Evolutionary conservation across 2,797 vertebrate species (phyloP), one percentile per base, ranked within the genome.

Genomic region (Clamator glandarius): DNA sequence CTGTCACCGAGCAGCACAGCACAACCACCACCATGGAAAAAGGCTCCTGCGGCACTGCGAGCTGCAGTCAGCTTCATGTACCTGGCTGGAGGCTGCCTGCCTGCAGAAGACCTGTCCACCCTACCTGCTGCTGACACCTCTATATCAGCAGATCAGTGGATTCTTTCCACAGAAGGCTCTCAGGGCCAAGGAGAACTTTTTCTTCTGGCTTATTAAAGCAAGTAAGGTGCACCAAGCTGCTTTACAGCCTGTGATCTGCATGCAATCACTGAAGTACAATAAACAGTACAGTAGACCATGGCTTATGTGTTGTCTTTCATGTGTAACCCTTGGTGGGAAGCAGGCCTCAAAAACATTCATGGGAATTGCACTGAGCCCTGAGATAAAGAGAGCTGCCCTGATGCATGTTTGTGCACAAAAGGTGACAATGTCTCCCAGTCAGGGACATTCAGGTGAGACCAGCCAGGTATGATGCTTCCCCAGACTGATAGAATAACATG

Each of bases 391-490:
- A 54, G 33, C 10, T 90, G 48, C 13, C 39, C 16, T 5, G 1
- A 19, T 2, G 9, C 55, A 61, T 11, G 4, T 12, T 0, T 0
- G 0, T 21, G 44, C 70, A 48, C 52, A 1, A 0, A 24, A 75
- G 82, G 28, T 31, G 46, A 66, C 64, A 44, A 2, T 1, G 6
- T 44, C 36, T 51, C 24, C 12, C 51, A 64, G 23, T 7, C 1
- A 0, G 42, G 44, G 44, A 63, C 51, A 2, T 19, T 3, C 17
- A 67, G 69, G 23, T 21, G 64, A 64, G 50, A 26, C 5, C 2
- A 5, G 44, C 69, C 31, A 14, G 25, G 13, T 15, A 50, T 26
- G 55, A 18, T 5, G 8, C 42, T 15, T 18, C 58, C 48, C 57
- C 20, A n/a, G 35, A 64, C 25, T 25, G 46, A 31, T 21, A 21